These are phyloP conservation scores for Nymphalis urticae DNA, from an alignment of 2,888 invertebrate genomes.

Conservation along the genomic window DNA sequence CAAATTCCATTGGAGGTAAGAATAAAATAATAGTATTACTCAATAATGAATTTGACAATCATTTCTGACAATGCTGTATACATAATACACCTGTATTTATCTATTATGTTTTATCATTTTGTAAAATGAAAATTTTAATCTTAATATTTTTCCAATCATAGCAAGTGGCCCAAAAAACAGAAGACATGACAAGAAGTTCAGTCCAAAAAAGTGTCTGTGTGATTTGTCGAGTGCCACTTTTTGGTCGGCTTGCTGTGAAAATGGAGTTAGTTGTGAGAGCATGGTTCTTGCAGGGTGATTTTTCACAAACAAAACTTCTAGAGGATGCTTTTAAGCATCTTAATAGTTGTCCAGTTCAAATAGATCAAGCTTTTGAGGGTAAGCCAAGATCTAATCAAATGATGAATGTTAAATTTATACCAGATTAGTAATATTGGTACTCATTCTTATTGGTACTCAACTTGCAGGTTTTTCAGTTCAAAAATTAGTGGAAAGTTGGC, in stretches of 20 bases:
- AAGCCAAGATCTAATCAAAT: constrained; percentile 28
- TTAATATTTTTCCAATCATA: constrained; percentile 57
- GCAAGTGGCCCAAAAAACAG: constrained; percentile 94
- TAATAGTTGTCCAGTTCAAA: constrained; percentile 88
- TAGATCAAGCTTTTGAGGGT: constrained; percentile 78
- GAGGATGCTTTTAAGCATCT: constrained; percentile 96
- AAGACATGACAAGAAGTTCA: constrained; percentile 97
- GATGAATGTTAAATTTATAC: background rate
- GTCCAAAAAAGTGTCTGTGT: constrained; percentile 99
- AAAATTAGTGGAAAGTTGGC: constrained; percentile 91
- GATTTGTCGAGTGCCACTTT: constrained; percentile 93
- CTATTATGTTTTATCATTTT: background rate
- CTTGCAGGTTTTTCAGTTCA: constrained; percentile 88
- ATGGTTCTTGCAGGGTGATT: constrained; percentile 97
- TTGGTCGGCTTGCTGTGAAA: constrained; percentile 97
- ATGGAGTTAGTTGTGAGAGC: constrained; percentile 97
- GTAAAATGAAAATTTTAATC: background rate
- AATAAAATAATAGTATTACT: background rate
- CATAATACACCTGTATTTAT: background rate
- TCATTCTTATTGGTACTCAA: too few species aligned
- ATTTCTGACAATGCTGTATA: too few species aligned
- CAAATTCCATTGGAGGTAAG: constrained; percentile 96
- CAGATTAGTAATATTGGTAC: background rate
- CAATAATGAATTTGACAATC: too few species aligned
- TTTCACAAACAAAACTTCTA: constrained; percentile 91